Percentiles rank a stretch among this genome's conserved stretches.
Conservation (phyloP, 2,113 vertebrate species). For the Mola mola region DNA sequence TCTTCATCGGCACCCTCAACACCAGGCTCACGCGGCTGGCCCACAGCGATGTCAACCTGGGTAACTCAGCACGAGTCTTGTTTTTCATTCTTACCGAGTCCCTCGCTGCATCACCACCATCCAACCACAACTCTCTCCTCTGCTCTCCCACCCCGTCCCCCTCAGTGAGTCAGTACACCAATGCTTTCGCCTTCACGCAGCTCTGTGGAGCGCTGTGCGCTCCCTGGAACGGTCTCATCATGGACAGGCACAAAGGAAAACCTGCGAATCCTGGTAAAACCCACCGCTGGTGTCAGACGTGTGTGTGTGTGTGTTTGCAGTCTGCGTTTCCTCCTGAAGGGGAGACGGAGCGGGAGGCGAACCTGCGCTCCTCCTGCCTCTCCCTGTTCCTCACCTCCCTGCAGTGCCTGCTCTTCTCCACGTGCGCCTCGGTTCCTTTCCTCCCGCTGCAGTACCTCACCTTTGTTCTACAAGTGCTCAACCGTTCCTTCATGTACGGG, state of each 20-base stretch:
- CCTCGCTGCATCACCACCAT: not conserved
- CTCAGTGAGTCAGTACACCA: slow-evolving; percentile 86
- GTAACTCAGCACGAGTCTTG: slow-evolving; percentile 51
- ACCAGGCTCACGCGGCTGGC: slow-evolving; percentile 79
- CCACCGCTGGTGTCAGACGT: not conserved
- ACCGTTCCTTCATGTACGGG: slow-evolving; percentile 86
- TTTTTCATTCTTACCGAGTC: not conserved
- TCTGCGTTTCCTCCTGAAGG: slow-evolving; percentile 7
- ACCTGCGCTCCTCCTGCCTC: slow-evolving; percentile 62
- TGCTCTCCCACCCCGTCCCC: not conserved
- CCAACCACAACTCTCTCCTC: not conserved
- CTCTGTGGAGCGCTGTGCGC: slow-evolving; percentile 85
- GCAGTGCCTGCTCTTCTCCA: slow-evolving; percentile 77
- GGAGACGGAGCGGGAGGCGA: slow-evolving; percentile 47
- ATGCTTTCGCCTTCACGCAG: slow-evolving; percentile 87
- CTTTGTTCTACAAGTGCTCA: slow-evolving; percentile 86
- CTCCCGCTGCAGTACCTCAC: slow-evolving; percentile 83
- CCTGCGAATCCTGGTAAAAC: slow-evolving; percentile 36
- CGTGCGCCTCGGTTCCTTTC: slow-evolving; percentile 76
- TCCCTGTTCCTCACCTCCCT: slow-evolving; percentile 9
- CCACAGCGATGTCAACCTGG: not conserved
- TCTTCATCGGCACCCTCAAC: slow-evolving; percentile 87
- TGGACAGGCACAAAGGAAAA: slow-evolving; percentile 82
- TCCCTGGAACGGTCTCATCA: slow-evolving; percentile 86
- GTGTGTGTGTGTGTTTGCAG: not conserved